phyloP scores from a whole-genome alignment of 2,113 vertebrate genomes.

The Rhinogobius similis region DNA sequence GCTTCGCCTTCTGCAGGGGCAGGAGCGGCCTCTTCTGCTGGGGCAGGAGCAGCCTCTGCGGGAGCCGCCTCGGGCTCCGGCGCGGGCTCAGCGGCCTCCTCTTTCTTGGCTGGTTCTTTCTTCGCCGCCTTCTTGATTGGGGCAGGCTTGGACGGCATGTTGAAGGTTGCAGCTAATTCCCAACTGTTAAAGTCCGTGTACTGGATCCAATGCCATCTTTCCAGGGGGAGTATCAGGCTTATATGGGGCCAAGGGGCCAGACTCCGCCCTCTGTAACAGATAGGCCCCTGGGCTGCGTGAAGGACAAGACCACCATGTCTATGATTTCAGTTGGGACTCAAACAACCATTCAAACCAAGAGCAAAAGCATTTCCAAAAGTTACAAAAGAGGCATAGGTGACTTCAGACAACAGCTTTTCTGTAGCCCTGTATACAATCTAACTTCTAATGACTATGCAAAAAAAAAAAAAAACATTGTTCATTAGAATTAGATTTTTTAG shows the following conservation, averaged over 20 bases:
- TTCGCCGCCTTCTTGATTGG: constrained; percentile 76
- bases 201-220: constrained; percentile 60
- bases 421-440: too few relatives aligned
- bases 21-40: neutral
- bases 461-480: too few relatives aligned
- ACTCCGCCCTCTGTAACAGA: constrained; percentile 65
- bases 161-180: constrained; percentile 67
- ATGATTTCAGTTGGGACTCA: neutral
- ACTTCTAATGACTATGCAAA: too few relatives aligned
- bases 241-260: constrained; percentile 37
- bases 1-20: constrained; percentile 37
- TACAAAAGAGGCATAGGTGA: neutral
- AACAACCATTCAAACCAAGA: neutral
- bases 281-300: constrained; percentile 15
- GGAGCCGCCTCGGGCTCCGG: constrained; percentile 52
- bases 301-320: constrained; percentile 7
- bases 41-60: constrained; percentile 17
- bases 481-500: too few relatives aligned
- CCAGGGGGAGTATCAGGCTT: constrained; percentile 27
- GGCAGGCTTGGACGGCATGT: constrained; percentile 73
- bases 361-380: neutral
- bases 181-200: constrained; percentile 57
- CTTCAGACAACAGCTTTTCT: too few relatives aligned
- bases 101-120: constrained; percentile 68
- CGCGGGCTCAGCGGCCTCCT: constrained; percentile 19